Evolutionary conservation across 2,888 invertebrate genomes (phyloP).

Genomic region (Invenusta paracnida): DNA sequence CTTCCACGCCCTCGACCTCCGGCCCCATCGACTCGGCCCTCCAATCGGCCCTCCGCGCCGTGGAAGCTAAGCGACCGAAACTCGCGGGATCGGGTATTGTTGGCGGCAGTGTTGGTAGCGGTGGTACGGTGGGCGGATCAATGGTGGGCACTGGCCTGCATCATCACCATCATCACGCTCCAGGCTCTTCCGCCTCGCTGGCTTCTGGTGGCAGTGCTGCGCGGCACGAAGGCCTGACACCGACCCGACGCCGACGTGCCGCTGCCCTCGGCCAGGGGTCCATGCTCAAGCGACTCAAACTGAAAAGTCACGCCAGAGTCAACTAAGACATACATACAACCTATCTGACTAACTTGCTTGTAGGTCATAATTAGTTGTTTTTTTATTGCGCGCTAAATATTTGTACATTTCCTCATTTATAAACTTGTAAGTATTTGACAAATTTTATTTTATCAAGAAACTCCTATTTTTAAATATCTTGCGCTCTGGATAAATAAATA

Average conservation of each 20-base stretch:
- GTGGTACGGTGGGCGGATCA: no score
- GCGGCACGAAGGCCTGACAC: neutral
- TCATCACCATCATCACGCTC: neutral
- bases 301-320: neutral
- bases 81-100: neutral
- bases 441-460: no score
- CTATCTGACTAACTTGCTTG: no score
- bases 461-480: no score
- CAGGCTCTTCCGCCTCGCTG: constrained; percentile 2
- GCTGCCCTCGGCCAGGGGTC: constrained; percentile 35
- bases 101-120: neutral
- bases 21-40: neutral
- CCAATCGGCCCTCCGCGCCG: neutral
- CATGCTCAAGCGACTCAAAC: constrained; percentile 25
- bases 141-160: neutral
- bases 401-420: no score
- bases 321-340: no score
- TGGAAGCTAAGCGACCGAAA: neutral
- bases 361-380: no score
- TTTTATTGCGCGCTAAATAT: no score
- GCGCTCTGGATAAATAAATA: no score
- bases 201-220: no score
- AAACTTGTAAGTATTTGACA: no score
- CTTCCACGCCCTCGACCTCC: constrained; percentile 1
- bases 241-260: neutral